Conservation (phyloP, 2,888 invertebrate genomes). For the Scotopteryx bipunctaria region DNA sequence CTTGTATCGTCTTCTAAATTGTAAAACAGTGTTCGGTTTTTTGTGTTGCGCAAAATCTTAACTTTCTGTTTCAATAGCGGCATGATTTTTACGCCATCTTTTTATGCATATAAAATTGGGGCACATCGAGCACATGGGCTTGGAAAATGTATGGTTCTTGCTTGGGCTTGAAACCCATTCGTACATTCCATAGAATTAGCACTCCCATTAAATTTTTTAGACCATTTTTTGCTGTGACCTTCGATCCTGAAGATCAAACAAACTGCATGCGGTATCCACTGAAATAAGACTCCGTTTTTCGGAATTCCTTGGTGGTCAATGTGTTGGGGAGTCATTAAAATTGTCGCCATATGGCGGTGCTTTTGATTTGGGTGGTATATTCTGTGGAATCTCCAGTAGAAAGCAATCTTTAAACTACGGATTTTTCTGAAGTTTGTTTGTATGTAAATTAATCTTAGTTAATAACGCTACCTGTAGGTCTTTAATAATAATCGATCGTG, state of each 20-base stretch:
- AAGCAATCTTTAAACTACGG: not conserved
- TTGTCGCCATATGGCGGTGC: slow-evolving; percentile 34
- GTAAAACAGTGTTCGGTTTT: slow-evolving; percentile 49
- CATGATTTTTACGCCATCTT: slow-evolving; percentile 29
- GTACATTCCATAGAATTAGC: slow-evolving; percentile 47
- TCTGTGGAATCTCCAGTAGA: slow-evolving; percentile 20
- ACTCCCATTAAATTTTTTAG: slow-evolving; percentile 50
- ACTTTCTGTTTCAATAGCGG: slow-evolving; percentile 42
- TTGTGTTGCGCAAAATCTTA: slow-evolving; percentile 58
- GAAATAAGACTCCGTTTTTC: slow-evolving; percentile 55
- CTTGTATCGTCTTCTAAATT: slow-evolving; percentile 48
- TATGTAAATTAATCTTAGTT: not conserved
- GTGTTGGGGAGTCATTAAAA: slow-evolving; percentile 36
- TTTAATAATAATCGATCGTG: slow-evolving; percentile 11
- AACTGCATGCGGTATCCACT: slow-evolving; percentile 57
- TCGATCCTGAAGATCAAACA: slow-evolving; percentile 49
- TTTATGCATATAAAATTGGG: not conserved
- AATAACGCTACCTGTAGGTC: not conserved
- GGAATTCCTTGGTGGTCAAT: slow-evolving; percentile 58
- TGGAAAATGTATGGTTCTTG: not conserved
- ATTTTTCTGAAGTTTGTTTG: not conserved
- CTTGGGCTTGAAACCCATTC: slow-evolving; percentile 35
- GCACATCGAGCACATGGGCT: not conserved
- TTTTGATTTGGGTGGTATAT: slow-evolving; percentile 23
- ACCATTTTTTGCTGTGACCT: slow-evolving; percentile 48